Base-by-base conservation (phyloP, 2,888 invertebrate genomes). In the Toxonevra muliebris region DNA sequence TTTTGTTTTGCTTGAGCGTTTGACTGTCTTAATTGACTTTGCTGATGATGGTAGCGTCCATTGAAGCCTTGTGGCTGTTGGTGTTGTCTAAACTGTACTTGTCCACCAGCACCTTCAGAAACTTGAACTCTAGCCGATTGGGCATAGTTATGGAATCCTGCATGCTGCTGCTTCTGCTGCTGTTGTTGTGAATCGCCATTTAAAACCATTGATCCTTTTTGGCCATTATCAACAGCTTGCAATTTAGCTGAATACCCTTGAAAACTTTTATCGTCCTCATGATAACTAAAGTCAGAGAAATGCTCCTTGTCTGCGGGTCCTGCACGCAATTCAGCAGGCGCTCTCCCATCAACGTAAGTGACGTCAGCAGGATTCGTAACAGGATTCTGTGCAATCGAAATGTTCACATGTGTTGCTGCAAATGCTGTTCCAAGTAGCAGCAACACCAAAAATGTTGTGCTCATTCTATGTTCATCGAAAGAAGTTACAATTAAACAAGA, bases 331-430 rank as follows among this genome's bases (percentile, higher is more conserved):
- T 84, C 84, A 2, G 77, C 78, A 0, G 84, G 79, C 11, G 82
- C 81, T 41, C 64, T 79, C n/a, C 80, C 82, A 61, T 82, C 78
- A 19, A 87, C 77, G 75, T 88, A 88, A 19, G 86, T 87, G 11
- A 88, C 87, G 71, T 87, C 88, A 5, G 88, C 88, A 8, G 88
- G 88, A 82, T 86, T 87, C 45, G 76, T 76, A 43, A 75, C 72
- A 54, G 77, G 74, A 19, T 79, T 76, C 60, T 80, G 77, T 62
- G 76, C 78, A 62, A 84, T 80, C 40, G 83, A 78, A 45, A 83
- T 77, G 66, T 83, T 81, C 15, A 82, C 80, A 75, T 84, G 81
- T 15, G 80, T 81, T 42, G 77, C 74, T 50, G 77, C 77, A 54
- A 74, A 64, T 64, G 75, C 75, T 67, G 76, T 75, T 52, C 72